Evolutionary conservation across 2,113 vertebrate species (phyloP).

Genomic region (Lamprologus ornatipinnis): DNA sequence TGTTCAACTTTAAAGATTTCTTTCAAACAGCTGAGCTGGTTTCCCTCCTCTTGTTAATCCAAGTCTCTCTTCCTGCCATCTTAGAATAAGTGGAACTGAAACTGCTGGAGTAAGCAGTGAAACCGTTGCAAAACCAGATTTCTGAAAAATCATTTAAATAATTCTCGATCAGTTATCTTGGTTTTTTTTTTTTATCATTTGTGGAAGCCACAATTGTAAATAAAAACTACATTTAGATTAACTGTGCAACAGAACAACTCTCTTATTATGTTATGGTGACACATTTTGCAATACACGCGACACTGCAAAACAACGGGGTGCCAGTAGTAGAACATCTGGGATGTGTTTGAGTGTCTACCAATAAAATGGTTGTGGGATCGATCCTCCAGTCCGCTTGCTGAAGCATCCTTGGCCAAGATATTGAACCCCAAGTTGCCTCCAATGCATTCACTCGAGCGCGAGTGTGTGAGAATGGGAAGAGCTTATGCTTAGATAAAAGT

Average conservation of each 20-base stretch:
- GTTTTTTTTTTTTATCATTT: rapidly evolving
- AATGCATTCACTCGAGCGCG: background rate
- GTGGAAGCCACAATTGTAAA: background rate
- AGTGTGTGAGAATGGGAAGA: background rate
- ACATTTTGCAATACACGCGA: background rate
- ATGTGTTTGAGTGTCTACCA: background rate
- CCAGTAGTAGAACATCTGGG: background rate
- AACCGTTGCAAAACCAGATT: background rate
- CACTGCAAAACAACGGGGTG: background rate
- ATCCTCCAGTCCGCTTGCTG: background rate
- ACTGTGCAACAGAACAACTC: background rate
- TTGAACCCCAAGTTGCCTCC: background rate
- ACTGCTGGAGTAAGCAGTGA: background rate
- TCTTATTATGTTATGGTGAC: background rate
- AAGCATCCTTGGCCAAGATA: background rate
- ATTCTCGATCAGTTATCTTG: background rate
- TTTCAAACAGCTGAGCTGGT: background rate
- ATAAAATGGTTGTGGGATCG: background rate
- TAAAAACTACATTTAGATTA: background rate
- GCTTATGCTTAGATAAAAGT: background rate
- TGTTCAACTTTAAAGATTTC: background rate
- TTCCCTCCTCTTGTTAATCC: background rate
- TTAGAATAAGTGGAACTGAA: background rate
- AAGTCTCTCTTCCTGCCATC: background rate
- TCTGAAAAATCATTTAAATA: background rate